Percentiles rank a stretch among this genome's conserved stretches.
These are phyloP conservation scores for Ceratina australensis DNA, from an alignment of 1,140 invertebrate genomes.

Conservation along the genomic window DNA sequence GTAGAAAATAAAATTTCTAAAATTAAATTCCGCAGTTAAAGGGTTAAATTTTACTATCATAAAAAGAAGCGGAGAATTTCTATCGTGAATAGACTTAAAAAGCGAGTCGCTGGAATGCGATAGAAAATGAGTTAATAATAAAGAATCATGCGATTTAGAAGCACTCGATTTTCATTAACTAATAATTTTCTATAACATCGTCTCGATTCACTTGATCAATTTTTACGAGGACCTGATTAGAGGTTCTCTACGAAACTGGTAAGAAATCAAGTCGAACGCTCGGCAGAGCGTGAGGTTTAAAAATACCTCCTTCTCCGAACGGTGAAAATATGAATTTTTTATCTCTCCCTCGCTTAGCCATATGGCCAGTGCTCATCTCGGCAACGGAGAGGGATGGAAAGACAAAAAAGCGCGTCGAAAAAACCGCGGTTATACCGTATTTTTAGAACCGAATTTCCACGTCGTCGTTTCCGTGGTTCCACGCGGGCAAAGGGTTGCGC, in stretches of 20 bases:
- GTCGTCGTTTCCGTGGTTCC: constrained; percentile 57
- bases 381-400: constrained; percentile 48
- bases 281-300: constrained; percentile 52
- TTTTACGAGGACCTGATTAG: no score
- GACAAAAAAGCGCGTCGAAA: constrained; percentile 56
- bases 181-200: no score
- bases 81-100: no score
- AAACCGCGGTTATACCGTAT: constrained; percentile 43
- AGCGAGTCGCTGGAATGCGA: no score
- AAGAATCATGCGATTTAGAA: no score
- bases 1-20: no score
- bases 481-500: constrained; percentile 55
- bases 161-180: no score
- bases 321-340: constrained; percentile 75
- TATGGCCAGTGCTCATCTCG: constrained; percentile 60
- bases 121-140: no score
- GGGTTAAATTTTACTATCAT: no score
- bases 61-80: no score
- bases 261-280: constrained; percentile 52
- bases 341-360: constrained; percentile 61
- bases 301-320: constrained; percentile 67
- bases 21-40: no score
- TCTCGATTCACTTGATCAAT: no score
- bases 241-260: constrained; percentile 37
- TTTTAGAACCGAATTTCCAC: constrained; percentile 61